Evolutionary conservation across 2,888 invertebrate species (phyloP).

Genomic region (Crematogaster levior): DNA sequence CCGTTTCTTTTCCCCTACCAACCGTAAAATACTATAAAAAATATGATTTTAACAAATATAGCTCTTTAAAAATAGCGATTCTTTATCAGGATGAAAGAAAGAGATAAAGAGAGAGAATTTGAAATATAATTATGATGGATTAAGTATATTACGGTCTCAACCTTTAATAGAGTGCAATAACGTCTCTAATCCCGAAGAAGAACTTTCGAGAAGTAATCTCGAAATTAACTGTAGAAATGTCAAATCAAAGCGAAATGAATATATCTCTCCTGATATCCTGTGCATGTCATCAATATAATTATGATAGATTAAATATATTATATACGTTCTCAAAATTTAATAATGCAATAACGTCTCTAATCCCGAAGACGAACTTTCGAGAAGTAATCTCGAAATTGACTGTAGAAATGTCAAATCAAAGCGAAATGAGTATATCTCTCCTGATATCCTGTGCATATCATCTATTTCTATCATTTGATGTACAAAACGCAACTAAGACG

Average conservation of each 20-base stretch:
- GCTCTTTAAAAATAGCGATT: background rate
- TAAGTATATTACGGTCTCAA: background rate
- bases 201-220: background rate
- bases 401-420: no score
- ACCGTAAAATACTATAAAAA: background rate
- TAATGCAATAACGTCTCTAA: background rate
- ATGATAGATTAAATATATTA: background rate
- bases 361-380: background rate
- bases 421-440: no score
- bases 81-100: background rate
- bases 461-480: background rate
- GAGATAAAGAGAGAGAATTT: background rate
- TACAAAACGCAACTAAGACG: background rate
- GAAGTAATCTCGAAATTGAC: background rate
- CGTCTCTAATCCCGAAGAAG: background rate
- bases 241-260: no score
- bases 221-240: background rate
- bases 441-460: background rate
- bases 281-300: no score
- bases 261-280: background rate
- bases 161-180: background rate
- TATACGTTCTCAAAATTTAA: background rate
- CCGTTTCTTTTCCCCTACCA: background rate
- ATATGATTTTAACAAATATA: background rate
- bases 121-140: background rate